A percentile compares a stretch with the other conserved stretches of the same genome.
phyloP scores from a whole-genome alignment of 2,888 invertebrate species.

The Drosophila flavopinicola region DNA sequence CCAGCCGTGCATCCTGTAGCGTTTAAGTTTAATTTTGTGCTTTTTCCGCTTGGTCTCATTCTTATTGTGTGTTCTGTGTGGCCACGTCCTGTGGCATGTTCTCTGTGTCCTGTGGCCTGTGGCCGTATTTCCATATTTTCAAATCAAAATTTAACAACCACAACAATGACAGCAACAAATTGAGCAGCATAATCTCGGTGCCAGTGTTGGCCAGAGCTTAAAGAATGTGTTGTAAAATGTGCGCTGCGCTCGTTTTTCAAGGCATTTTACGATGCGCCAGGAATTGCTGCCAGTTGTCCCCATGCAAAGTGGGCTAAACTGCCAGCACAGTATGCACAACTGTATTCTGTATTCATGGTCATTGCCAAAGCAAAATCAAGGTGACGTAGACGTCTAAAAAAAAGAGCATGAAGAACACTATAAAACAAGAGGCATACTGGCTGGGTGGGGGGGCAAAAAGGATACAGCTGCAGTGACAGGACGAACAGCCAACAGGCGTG shows the following conservation, averaged over 20 bases:
- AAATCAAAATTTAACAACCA: conserved; percentile 70
- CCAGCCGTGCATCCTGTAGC: conserved; percentile 80
- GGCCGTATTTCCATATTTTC: conserved; percentile 70
- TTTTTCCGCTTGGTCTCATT: conserved; percentile 83
- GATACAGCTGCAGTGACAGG: conserved; percentile 5
- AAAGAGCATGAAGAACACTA: conserved; percentile 27
- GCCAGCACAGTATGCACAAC: conserved; percentile 34
- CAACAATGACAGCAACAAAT: conserved; percentile 67
- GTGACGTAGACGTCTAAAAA: conserved; percentile 60
- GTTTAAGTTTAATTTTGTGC: conserved; percentile 84
- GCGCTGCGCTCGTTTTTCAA: conserved; percentile 56
- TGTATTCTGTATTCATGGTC: conserved; percentile 72
- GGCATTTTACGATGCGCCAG: conserved; percentile 46
- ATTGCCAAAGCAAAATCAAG: conserved; percentile 76
- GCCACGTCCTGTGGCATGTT: conserved; percentile 34
- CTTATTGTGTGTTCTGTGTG: conserved; percentile 70
- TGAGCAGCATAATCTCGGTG: conserved; percentile 56
- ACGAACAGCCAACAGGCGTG: conserved; percentile 4
- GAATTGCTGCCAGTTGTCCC: conserved; percentile 24
- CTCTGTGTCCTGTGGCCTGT: conserved; percentile 27
- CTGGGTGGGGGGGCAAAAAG: neutral
- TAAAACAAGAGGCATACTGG: conserved; percentile 18
- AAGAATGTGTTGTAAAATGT: conserved; percentile 62
- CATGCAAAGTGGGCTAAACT: conserved; percentile 74
- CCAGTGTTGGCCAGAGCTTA: conserved; percentile 46